Evolutionary conservation across 2,888 invertebrate genomes (phyloP).

Genomic region (Cabera pusaria): DNA sequence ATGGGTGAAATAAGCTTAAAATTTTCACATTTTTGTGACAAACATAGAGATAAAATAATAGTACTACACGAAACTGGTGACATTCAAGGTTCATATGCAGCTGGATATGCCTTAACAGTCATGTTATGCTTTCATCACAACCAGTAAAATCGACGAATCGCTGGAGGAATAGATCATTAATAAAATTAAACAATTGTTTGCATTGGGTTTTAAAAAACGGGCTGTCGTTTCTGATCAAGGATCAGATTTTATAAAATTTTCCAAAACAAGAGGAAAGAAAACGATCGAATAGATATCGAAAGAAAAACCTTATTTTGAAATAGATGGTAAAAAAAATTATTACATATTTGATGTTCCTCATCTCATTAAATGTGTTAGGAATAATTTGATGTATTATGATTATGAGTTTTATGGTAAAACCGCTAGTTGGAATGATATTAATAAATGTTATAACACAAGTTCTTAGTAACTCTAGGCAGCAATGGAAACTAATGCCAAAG

Average conservation of each 20-base stretch:
- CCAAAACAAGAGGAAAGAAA: not conserved
- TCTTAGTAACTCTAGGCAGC: not conserved
- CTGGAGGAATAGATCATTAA: not conserved
- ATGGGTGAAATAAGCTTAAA: conserved; percentile 5
- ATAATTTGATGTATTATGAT: conserved; percentile 1
- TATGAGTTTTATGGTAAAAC: conserved; percentile 1
- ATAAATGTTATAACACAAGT: not conserved
- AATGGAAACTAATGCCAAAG: not conserved
- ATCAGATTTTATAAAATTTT: conserved; percentile 1
- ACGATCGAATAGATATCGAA: too few relatives aligned
- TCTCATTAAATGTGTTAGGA: not conserved
- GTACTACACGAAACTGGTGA: too few relatives aligned
- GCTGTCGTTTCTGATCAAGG: conserved; percentile 13
- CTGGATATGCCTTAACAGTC: too few relatives aligned
- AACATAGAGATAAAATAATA: too few relatives aligned
- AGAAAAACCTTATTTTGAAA: not conserved
- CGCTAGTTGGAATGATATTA: not conserved
- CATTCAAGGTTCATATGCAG: too few relatives aligned
- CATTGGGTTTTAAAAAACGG: conserved; percentile 17
- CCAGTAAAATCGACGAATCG: conserved; percentile 1
- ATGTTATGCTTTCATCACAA: too few relatives aligned
- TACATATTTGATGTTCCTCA: conserved; percentile 2
- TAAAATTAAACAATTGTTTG: conserved; percentile 3
- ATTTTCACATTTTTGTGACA: not conserved
- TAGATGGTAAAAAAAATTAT: not conserved